Evolutionary conservation across 2,113 vertebrate genomes (phyloP).

Genomic region (Mus musculus): DNA sequence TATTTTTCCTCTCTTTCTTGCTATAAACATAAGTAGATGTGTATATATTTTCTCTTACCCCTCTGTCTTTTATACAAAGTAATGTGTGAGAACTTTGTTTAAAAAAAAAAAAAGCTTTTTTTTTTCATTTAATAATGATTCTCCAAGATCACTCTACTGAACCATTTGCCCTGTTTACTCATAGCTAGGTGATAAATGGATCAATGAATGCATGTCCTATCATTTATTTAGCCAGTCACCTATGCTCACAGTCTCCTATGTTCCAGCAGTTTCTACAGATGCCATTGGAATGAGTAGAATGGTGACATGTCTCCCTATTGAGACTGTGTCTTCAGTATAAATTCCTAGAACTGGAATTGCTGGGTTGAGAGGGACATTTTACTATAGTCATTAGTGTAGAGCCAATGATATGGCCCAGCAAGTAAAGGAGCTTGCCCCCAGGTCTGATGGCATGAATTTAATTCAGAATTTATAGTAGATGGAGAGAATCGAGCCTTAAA

Average conservation of each 20-base stretch:
- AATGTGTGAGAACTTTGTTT: not conserved
- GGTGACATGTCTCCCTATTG: not conserved
- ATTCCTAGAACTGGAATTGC: not conserved
- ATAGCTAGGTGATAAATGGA: not conserved
- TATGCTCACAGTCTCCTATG: not conserved
- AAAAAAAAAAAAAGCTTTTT: not conserved
- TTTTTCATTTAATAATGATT: constrained; percentile 26
- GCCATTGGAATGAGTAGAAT: not conserved
- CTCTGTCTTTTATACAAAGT: not conserved
- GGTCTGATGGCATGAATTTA: not conserved
- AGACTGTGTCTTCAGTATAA: not conserved
- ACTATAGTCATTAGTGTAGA: not conserved
- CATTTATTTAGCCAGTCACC: not conserved
- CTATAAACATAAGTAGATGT: not conserved
- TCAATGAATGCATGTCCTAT: not conserved
- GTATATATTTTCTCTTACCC: not conserved
- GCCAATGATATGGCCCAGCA: not conserved
- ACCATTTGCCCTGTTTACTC: not conserved
- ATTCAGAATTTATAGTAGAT: not conserved
- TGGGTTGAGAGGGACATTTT: not conserved
- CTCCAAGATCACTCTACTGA: not conserved
- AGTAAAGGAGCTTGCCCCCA: not conserved
- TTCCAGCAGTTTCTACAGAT: not conserved
- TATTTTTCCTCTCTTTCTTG: not conserved
- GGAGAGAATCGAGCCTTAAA: not conserved